Conservation (phyloP, 2,113 vertebrate species). For the Rhizomys pruinosus region DNA sequence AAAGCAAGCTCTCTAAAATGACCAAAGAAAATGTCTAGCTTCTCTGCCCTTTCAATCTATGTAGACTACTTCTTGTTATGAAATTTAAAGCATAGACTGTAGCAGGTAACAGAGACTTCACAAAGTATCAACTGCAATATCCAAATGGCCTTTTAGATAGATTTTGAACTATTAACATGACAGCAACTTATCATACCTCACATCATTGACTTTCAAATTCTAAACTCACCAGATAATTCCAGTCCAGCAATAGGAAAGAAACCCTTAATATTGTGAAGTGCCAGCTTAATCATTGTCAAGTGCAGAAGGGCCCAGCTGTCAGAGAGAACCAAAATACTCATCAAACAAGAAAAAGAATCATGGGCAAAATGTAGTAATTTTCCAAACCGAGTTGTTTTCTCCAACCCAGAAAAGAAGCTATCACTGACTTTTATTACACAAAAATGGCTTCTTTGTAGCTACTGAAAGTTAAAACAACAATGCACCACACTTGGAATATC, state of each 20-base stretch:
- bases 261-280: slow-evolving; percentile 94
- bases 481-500: neutral
- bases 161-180: slow-evolving; percentile 37
- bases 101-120: slow-evolving; percentile 23
- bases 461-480: slow-evolving; percentile 31
- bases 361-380: neutral
- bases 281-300: slow-evolving; percentile 95
- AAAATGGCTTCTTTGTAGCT: neutral
- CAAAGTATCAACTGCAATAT: neutral
- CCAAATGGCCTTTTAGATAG: slow-evolving; percentile 21
- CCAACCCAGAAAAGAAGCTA: neutral
- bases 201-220: slow-evolving; percentile 62
- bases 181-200: slow-evolving; percentile 38
- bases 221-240: slow-evolving; percentile 92
- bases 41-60: neutral
- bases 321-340: slow-evolving; percentile 19
- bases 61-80: neutral
- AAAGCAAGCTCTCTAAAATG: slow-evolving; percentile 7
- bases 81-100: neutral
- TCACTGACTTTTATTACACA: neutral
- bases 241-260: slow-evolving; percentile 97
- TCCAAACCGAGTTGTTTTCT: neutral
- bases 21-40: neutral
- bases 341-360: slow-evolving; percentile 28
- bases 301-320: slow-evolving; percentile 96